A percentile compares a stretch with the other conserved stretches of the same genome.
Conservation (phyloP, 1,140 invertebrate genomes). For the Drosophila sp. region DNA sequence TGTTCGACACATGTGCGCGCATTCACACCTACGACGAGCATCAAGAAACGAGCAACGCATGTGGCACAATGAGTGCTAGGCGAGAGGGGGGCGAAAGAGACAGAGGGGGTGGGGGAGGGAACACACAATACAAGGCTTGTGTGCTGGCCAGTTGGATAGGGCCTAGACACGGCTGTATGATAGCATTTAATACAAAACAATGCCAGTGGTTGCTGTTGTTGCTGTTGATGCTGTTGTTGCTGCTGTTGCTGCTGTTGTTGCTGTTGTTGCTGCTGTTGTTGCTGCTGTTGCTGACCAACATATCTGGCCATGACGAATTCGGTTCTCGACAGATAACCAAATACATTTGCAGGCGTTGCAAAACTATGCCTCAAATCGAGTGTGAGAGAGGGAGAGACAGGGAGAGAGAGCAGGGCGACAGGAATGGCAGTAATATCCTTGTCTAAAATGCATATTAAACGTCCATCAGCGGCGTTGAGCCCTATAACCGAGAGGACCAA, state of each 20-base stretch:
- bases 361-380: conserved; percentile 53
- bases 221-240: conserved; percentile 32
- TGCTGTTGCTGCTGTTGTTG: conserved; percentile 30
- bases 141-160: conserved; percentile 16
- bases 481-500: conserved; percentile 3
- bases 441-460: conserved; percentile 80
- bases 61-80: neutral
- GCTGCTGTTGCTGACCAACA: conserved; percentile 38
- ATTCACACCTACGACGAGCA: conserved; percentile 73
- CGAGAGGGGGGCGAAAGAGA: no score
- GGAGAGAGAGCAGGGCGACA: neutral
- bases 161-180: conserved; percentile 66
- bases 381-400: conserved; percentile 16
- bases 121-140: conserved; percentile 31
- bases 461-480: conserved; percentile 60
- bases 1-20: conserved; percentile 79
- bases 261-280: conserved; percentile 1
- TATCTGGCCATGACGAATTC: conserved; percentile 71
- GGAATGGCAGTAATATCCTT: conserved; percentile 40
- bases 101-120: neutral
- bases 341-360: conserved; percentile 77
- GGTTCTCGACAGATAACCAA: conserved; percentile 33
- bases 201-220: conserved; percentile 44
- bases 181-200: conserved; percentile 78
- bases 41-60: conserved; percentile 50